Percentiles rank a stretch among this genome's conserved stretches.
phyloP scores from a whole-genome alignment of 53 echinoderm and acorn worm species.

The Arbacia lixula region DNA sequence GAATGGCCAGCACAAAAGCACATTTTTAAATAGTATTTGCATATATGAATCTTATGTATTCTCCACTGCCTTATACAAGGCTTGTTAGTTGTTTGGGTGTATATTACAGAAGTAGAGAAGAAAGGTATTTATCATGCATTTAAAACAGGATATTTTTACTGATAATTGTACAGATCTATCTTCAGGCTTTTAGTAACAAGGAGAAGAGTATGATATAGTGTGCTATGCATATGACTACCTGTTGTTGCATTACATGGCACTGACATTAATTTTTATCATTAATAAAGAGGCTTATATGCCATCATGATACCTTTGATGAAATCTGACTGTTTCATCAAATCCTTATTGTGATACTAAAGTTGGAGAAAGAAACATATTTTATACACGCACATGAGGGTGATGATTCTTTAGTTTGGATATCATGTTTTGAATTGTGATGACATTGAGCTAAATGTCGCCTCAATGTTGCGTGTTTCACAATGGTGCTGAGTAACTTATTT shows the following conservation, averaged over 20 bases:
- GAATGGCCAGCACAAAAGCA: too few species aligned
- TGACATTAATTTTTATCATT: neutral
- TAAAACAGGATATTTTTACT: neutral
- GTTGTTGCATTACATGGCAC: neutral
- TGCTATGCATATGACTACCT: conserved; percentile 15
- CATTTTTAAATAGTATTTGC: too few species aligned
- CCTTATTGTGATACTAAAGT: neutral
- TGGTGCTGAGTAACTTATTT: conserved; percentile 46
- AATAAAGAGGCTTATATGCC: neutral
- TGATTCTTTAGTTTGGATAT: neutral
- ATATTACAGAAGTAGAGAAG: neutral
- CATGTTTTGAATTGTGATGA: too few species aligned
- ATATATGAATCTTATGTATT: too few species aligned
- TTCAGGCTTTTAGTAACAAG: neutral
- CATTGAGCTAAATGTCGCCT: neutral
- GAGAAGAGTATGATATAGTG: neutral
- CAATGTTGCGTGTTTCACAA: conserved; percentile 4
- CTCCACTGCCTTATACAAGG: neutral
- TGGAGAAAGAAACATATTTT: conserved; percentile 1
- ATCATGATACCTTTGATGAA: neutral
- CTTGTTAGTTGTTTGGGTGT: neutral
- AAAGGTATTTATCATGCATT: neutral
- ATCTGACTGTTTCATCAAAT: neutral
- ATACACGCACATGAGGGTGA: neutral
- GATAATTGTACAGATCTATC: neutral